Evolutionary conservation across 2,797 vertebrate species (phyloP), one percentile per base, ranked within the genome.

Genomic region (Pterois miles): DNA sequence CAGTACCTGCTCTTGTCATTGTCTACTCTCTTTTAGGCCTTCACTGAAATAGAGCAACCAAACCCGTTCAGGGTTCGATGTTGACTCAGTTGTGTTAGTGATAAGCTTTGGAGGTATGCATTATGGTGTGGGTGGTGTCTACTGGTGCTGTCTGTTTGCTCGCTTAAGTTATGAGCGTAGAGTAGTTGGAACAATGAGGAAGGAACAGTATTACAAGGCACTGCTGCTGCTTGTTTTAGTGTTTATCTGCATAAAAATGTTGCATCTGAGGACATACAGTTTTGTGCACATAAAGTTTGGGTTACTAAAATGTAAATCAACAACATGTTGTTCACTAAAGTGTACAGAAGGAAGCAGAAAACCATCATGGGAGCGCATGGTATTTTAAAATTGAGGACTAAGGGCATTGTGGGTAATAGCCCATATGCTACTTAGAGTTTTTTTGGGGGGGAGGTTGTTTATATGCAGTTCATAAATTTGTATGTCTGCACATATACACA

Each of bases 391-490:
- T 14, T 29, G 20, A 40, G 11, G 65, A 7, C 25, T 29, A 7
- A 31, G 4, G 9, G 54, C 6, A 56, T 69, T 65, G 29, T 78
- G 58, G 65, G 27, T 57, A 70, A 62, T 20, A 36, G 38, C 43
- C 34, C 20, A 65, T 20, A 66, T 56, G 8, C 8, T 9, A 59
- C 46, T 63, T 40, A 40, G 4, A 27, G 11, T 22, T 50, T 70
- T 9, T 13, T 70, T 48, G 43, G 13, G 2, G 22, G 25, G 29
- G 33, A 57, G 5, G 12, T 25, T 67, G 2, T 63, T 69, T 36
- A 34, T 54, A 71, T 68, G 68, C 75, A 67, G 38, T 27, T 81
- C 16, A 68, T 78, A 31, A 72, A 80, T 79, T 73, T 67, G 58
- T 58, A 71, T 78, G 33, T 25, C 64, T 74, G 59, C 38, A 52